Evolutionary conservation across 2,113 vertebrate species (phyloP), one percentile per base, ranked within the genome.

Genomic region (Oryzias woworae): DNA sequence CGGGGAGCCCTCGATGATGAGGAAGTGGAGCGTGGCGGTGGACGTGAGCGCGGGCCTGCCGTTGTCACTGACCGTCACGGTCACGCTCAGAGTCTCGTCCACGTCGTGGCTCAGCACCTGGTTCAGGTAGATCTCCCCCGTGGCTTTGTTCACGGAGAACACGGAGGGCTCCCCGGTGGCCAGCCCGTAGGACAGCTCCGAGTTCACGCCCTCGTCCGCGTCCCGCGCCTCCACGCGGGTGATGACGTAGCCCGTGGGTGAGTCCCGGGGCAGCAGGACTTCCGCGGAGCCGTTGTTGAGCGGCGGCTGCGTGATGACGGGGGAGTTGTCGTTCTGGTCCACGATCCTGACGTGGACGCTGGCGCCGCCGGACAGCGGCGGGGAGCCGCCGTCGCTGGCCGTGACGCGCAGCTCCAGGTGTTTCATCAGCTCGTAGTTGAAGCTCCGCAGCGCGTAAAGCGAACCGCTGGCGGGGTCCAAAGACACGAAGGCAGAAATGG

Each of bases 251-350:
- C 95, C 95, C 1, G 72, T 91, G 1, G 93, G 87, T 0, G 95
- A 87, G 74, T 94, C 92, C 77, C 92, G 93, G 10, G 95, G 95
- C 24, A 99, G 86, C 0, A 87, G 82, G 0, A 98, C 86, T 71
- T 96, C 95, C 0, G 93, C 92, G 0, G 96, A 94, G 12, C 94
- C 92, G 0, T 98, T 98, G 57, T 84, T 87, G 13, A 96, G 92
- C 0, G 81, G 84, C 0, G 97, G 97, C 51, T 94, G 94, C 2
- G 91, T 90, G 68, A 99, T 92, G 31, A 92, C 49, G 0, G 96
- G 97, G 1, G 95, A 85, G 60, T 99, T 98, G 50, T 99, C 97
- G 0, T 99, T 99, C 87, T 97, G 95, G 85, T 99, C 97, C 60
- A 95, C 89, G 24, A 98, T 90, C 50, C 91, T 87, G 44, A 99